These are phyloP conservation scores for Drosophila sechellia DNA, from an alignment of 1,140 invertebrate species.

Conservation along the genomic window DNA sequence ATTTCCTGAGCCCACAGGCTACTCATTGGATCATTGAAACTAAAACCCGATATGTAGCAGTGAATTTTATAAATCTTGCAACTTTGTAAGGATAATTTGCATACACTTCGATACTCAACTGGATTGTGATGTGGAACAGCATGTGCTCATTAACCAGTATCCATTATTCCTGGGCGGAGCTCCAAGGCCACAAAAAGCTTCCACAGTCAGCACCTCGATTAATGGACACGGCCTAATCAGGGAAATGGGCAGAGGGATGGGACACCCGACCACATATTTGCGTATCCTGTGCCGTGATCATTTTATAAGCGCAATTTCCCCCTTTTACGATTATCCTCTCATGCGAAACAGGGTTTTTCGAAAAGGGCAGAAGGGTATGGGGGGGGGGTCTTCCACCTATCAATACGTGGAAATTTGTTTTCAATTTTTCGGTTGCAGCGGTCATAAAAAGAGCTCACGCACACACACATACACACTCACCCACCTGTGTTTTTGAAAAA, in stretches of 20 bases:
- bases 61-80: neutral
- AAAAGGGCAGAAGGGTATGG: neutral
- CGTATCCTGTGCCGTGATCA: constrained; percentile 44
- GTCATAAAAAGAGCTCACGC: constrained; percentile 66
- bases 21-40: neutral
- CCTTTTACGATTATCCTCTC: constrained; percentile 72
- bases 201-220: constrained; percentile 57
- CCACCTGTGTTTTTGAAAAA: constrained; percentile 45
- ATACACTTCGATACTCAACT: neutral
- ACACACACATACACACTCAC: constrained; percentile 12
- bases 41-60: neutral
- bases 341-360: constrained; percentile 41
- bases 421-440: constrained; percentile 76
- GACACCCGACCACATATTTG: constrained; percentile 11
- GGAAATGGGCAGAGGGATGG: neutral
- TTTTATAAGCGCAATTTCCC: constrained; percentile 71
- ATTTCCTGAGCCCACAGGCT: too few species aligned
- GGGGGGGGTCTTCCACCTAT: constrained; percentile 11
- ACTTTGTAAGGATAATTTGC: constrained; percentile 8
- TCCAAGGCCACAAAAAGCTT: constrained; percentile 41
- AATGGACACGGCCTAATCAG: constrained; percentile 50
- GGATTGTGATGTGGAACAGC: neutral
- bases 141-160: neutral
- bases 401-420: constrained; percentile 79
- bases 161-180: neutral